Evolutionary conservation across 2,113 vertebrate species (phyloP).

Genomic region (Cyanoderma ruficeps): DNA sequence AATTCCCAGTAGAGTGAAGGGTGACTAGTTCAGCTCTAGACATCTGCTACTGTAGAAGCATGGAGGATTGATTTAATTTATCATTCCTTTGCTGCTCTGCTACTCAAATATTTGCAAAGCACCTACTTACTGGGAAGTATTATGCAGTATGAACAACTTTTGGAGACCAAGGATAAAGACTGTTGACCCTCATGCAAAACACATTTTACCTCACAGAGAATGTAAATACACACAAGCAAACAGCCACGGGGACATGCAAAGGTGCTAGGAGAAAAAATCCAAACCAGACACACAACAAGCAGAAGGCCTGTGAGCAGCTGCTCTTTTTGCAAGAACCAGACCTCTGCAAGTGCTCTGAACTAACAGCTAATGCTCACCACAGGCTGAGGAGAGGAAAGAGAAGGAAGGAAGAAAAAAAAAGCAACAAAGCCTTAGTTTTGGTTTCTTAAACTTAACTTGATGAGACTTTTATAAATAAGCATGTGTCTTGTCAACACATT

Average conservation of each 20-base stretch:
- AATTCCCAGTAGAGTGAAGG: neutral
- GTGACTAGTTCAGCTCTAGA: neutral
- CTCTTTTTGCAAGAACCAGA: neutral
- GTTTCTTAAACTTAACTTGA: neutral
- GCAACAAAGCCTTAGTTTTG: neutral
- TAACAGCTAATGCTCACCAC: neutral
- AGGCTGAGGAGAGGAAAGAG: neutral
- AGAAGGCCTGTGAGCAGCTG: neutral
- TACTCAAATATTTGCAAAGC: conserved; percentile 21
- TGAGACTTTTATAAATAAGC: neutral
- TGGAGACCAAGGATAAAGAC: neutral
- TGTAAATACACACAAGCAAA: neutral
- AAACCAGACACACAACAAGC: neutral
- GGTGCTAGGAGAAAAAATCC: neutral
- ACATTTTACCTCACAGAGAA: neutral
- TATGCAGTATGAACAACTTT: neutral
- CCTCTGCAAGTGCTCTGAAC: neutral
- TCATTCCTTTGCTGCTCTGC: neutral
- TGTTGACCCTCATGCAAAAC: neutral
- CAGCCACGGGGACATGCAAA: neutral
- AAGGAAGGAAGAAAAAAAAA: neutral
- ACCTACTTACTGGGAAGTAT: neutral
- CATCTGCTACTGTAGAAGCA: neutral
- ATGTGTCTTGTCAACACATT: neutral
- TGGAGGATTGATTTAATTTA: neutral